Evolutionary conservation across 2,113 vertebrate species (phyloP), one percentile per base, ranked within the genome.

Genomic region (Alethe diademata): DNA sequence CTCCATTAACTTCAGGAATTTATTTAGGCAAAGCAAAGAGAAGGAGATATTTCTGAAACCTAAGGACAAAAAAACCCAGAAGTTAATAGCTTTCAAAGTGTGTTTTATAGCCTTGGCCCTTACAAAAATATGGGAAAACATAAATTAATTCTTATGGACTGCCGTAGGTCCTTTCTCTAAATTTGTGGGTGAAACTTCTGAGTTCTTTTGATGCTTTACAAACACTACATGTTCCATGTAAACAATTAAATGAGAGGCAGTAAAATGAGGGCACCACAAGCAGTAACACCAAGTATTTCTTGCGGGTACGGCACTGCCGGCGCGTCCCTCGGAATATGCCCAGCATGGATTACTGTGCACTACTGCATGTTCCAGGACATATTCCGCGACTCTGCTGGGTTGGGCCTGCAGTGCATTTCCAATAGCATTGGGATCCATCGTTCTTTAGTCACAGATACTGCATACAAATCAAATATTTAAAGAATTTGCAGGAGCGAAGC

Each of bases 401-500:
- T 83, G 42, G 38, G 31, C 64, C 79, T 78, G 75, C 19, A 57
- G 78, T 2, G 35, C 38, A 72, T 85, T 91, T 93, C 86, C 67
- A 73, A 36, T 20, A 79, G 43, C 16, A 72, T 43, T 65, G 88
- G 78, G 53, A 66, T 31, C 64, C 71, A 60, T 66, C 38, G 71
- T 76, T 90, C 62, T 82, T 81, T 83, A 48, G 67, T 85, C 78
- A 94, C 36, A 82, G 72, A 86, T 78, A 78, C 43, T 65, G 71
- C 90, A 86, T 66, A 93, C 31, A 86, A 86, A 94, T 92, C 47
- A 88, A 93, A 26, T 79, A 67, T 58, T 88, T 64, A 53, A 79
- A 83, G 75, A 90, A 88, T 83, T 62, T 50, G 73, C 91, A 91
- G 76, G 24, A 93, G 95, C 72, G 58, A 95, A 93, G 95, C 90